These are phyloP conservation scores for Siderastrea radians DNA, from an alignment of 92 coral and sea anemone species.

Conservation along the genomic window DNA sequence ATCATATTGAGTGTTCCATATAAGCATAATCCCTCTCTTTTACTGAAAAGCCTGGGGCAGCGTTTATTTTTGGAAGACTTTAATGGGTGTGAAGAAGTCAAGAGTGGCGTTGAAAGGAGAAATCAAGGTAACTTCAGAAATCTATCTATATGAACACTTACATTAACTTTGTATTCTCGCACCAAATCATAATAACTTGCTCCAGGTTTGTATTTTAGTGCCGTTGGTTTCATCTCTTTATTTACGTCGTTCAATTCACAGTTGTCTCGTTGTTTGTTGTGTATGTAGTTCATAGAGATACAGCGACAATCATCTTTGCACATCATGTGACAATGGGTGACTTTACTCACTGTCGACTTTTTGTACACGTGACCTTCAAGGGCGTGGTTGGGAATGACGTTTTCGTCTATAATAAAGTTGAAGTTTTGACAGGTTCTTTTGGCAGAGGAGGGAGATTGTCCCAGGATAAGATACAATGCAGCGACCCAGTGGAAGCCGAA, in stretches of 20 bases:
- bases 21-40: too few relatives aligned
- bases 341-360: background rate
- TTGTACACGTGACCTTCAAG: slow-evolving; percentile 35
- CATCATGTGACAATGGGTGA: slow-evolving; percentile 8
- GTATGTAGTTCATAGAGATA: slow-evolving; percentile 17
- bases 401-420: slow-evolving; percentile 7
- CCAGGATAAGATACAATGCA: background rate
- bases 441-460: background rate
- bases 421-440: background rate
- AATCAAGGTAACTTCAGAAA: too few relatives aligned
- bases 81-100: too few relatives aligned
- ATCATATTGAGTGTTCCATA: too few relatives aligned
- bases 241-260: slow-evolving; percentile 23
- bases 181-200: slow-evolving; percentile 26
- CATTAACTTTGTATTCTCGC: background rate
- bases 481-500: background rate
- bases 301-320: slow-evolving; percentile 27
- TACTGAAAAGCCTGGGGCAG: too few relatives aligned
- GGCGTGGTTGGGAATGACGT: slow-evolving; percentile 9
- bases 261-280: background rate
- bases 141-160: background rate
- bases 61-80: too few relatives aligned
- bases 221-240: slow-evolving; percentile 10
- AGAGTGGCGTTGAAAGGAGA: too few relatives aligned
- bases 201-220: slow-evolving; percentile 3